Conservation (phyloP, 2,888 invertebrate species). For the Arge pagana region DNA sequence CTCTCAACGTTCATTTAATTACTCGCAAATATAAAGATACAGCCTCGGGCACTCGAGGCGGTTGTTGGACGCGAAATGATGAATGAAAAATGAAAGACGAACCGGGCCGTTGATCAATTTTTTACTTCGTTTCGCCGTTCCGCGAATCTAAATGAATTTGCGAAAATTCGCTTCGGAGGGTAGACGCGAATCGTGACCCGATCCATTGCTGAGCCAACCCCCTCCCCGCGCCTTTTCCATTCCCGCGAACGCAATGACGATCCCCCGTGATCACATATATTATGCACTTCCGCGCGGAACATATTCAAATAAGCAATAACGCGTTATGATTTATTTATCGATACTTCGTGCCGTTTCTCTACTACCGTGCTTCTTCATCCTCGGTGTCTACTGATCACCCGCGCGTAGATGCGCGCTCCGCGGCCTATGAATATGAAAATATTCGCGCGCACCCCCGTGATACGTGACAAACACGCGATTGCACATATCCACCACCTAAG, state of each 20-base stretch:
- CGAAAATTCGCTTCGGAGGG: no score
- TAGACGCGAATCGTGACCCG: no score
- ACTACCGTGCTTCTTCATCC: conserved; percentile 5
- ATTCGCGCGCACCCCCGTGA: conserved; percentile 31
- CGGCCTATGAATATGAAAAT: conserved; percentile 52
- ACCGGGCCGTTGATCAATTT: no score
- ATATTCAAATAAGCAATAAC: conserved; percentile 51
- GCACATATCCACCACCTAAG: conserved; percentile 40
- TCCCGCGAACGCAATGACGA: conserved; percentile 1
- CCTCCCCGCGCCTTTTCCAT: no score
- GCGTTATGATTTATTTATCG: conserved; percentile 51
- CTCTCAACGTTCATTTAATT: no score
- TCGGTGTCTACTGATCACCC: conserved; percentile 24
- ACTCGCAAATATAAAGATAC: no score
- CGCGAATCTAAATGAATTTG: no score
- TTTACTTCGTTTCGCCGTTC: no score
- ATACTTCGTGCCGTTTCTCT: conserved; percentile 41
- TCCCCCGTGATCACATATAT: conserved; percentile 11
- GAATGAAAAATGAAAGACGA: no score
- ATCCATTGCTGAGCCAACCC: no score
- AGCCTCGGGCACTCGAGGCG: no score
- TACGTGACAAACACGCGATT: conserved; percentile 41
- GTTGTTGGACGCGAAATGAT: no score
- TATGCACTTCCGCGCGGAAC: conserved; percentile 39
- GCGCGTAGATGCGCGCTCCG: conserved; percentile 35